phyloP scores from a whole-genome alignment of 2,797 vertebrate genomes.

The Parauchenoglanis punctatus region DNA sequence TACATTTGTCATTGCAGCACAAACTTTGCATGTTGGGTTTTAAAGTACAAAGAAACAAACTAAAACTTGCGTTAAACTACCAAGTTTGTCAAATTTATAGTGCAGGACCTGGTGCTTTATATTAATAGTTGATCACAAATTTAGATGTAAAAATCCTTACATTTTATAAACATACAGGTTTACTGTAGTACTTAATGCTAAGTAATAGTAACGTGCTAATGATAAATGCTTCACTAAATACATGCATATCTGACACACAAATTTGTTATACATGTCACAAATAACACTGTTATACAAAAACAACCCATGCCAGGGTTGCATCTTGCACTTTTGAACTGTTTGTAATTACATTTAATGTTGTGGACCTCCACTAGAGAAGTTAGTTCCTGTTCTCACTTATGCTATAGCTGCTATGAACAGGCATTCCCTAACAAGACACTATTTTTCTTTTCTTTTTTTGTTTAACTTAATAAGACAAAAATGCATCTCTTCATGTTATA shows the following conservation, averaged over 20 bases:
- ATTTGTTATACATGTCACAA: neutral
- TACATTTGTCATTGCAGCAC: neutral
- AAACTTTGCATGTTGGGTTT: constrained; percentile 2
- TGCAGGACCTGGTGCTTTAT: neutral
- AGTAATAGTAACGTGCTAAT: neutral
- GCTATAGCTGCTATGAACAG: neutral
- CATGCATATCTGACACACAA: neutral
- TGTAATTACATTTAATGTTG: neutral
- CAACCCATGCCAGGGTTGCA: neutral
- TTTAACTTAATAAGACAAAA: neutral
- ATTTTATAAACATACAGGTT: too few species aligned
- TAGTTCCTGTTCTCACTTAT: neutral
- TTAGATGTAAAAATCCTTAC: neutral
- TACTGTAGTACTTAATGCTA: neutral
- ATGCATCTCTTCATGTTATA: neutral
- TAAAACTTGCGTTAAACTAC: neutral
- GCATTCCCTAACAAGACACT: neutral
- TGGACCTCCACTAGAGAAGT: neutral
- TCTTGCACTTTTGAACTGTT: neutral
- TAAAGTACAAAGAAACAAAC: too few species aligned
- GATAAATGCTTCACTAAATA: neutral
- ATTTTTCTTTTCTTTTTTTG: neutral
- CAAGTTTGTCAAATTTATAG: neutral
- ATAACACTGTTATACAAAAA: neutral
- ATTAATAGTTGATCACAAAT: neutral